Percentiles rank a stretch among this genome's conserved stretches.
These are phyloP conservation scores for Scyliorhinus canicula DNA, from an alignment of 2,797 vertebrate species.

Conservation along the genomic window DNA sequence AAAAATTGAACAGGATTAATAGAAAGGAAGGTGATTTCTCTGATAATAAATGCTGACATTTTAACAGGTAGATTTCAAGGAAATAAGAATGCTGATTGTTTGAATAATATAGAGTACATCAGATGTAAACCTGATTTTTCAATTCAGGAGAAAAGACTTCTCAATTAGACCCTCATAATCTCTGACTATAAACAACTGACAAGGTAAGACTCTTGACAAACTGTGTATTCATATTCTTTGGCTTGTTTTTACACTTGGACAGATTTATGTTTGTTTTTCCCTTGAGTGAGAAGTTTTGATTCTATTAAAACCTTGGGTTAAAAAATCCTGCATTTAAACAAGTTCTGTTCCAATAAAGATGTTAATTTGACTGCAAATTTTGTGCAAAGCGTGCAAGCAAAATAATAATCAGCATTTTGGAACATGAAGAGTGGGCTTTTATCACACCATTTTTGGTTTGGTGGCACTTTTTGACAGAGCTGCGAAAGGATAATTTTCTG, in stretches of 20 bases:
- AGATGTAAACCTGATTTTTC: neutral
- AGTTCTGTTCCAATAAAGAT: neutral
- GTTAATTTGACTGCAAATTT: neutral
- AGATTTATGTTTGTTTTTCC: neutral
- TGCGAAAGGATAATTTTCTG: too few species aligned
- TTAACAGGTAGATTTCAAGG: neutral
- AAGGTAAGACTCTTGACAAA: neutral
- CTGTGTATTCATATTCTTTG: neutral
- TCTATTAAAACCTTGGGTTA: neutral
- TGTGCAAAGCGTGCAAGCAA: neutral
- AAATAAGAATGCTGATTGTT: neutral
- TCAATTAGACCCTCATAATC: neutral
- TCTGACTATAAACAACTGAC: neutral
- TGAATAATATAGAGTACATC: neutral
- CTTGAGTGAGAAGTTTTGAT: neutral
- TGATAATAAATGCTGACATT: neutral
- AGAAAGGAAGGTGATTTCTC: neutral
- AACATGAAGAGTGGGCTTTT: too few species aligned
- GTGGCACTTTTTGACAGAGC: too few species aligned
- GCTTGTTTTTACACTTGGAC: neutral
- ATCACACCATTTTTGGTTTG: too few species aligned
- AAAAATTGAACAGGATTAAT: neutral
- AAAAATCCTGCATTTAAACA: neutral
- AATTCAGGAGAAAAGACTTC: neutral
- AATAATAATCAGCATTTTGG: too few species aligned